Evolutionary conservation across 1,140 invertebrate species (phyloP), one percentile per base, ranked within the genome.

Genomic region (Leptonema lineaticorne): DNA sequence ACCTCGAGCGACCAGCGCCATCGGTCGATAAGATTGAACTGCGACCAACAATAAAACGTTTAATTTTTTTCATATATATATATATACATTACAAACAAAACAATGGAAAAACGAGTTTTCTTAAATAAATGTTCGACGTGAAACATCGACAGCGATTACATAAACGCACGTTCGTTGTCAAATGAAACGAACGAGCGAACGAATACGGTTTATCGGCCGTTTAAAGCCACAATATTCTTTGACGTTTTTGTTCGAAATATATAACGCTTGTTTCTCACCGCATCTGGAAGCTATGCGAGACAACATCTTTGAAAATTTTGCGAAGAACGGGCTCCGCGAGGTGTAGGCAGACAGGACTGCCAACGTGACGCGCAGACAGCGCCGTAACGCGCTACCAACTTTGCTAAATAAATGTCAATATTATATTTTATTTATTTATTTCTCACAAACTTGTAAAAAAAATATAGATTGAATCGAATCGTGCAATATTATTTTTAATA

Each of bases 241-340:
- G n/a, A n/a, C n/a, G n/a, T n/a, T n/a, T n/a, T n/a, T n/a, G n/a
- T n/a, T n/a, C n/a, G n/a, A n/a, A n/a, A n/a, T n/a, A n/a, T n/a
- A n/a, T n/a, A n/a, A n/a, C n/a, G n/a, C n/a, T n/a, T n/a, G 76
- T 62, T 29, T 77, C 79, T 68, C 76, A 81, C 81, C 77, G 77
- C 78, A 78, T 78, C 81, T 80, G 75, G 80, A 78, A 78, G 81
- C 79, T 74, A 78, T 72, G 63, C 79, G 80, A 63, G 81, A 82
- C 75, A 82, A 73, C 81, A 82, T 82, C 75, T 79, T 80, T 29
- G 14, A 46, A n/a, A n/a, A 58, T 16, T 71, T 68, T 53, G 45
- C 33, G 37, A 16, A 45, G 14, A 3, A 26, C 50, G 68, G n/a
- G 46, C 57, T 45, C 60, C 33, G 24, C 62, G 27, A 50, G 59